These are phyloP conservation scores for Halcyon badia DNA, from an alignment of 2,797 vertebrate species.

Conservation along the genomic window DNA sequence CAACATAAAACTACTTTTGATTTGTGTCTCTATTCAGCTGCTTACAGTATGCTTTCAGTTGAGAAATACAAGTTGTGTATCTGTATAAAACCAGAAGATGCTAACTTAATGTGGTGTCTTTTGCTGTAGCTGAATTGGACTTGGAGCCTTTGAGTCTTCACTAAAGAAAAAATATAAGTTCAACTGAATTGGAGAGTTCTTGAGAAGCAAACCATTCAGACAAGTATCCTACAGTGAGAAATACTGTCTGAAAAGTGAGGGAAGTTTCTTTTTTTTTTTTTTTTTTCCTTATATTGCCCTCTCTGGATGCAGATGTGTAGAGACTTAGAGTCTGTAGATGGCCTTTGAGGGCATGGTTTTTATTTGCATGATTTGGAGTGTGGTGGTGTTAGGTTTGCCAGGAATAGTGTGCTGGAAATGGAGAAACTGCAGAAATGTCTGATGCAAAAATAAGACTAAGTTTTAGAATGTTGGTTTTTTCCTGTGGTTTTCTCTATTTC, in stretches of 20 bases:
- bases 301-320: background rate
- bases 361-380: background rate
- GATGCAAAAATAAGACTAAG: background rate
- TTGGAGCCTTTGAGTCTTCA: accelerated
- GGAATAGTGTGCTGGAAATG: background rate
- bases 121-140: background rate
- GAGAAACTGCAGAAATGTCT: background rate
- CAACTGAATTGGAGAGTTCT: background rate
- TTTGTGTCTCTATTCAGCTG: background rate
- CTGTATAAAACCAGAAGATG: background rate
- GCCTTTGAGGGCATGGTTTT: background rate
- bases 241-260: background rate
- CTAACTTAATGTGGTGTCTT: background rate
- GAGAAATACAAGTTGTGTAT: background rate
- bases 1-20: background rate
- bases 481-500: constrained; percentile 59
- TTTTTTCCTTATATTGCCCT: background rate
- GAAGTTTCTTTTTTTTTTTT: too few relatives aligned
- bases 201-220: background rate
- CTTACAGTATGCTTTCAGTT: background rate
- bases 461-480: too few relatives aligned
- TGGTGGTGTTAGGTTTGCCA: background rate
- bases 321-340: background rate
- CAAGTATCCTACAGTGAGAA: background rate
- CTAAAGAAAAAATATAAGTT: background rate